These are phyloP conservation scores for Enteromius afrohamiltoni DNA, from an alignment of 2,797 vertebrate species.

Conservation along the genomic window DNA sequence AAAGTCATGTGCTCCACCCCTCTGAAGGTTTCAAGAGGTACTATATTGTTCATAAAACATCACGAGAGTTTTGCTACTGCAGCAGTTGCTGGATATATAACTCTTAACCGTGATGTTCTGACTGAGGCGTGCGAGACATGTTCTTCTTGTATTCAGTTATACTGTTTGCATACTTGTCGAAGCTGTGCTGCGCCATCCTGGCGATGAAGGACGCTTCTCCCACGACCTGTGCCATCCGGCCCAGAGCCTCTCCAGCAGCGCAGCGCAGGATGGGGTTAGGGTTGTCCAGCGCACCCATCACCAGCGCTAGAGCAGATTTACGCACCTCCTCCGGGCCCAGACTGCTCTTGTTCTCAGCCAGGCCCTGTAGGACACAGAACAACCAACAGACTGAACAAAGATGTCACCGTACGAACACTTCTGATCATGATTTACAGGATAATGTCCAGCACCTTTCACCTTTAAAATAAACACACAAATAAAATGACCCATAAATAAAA, in stretches of 20 bases:
- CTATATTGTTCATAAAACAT: too few species aligned
- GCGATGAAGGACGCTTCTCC: conserved; percentile 98
- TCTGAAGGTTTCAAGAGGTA: too few species aligned
- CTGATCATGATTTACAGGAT: too few species aligned
- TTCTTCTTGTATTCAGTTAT: background rate
- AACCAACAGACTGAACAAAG: background rate
- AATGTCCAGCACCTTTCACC: too few species aligned
- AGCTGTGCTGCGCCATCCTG: conserved; percentile 98
- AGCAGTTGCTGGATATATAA: too few species aligned
- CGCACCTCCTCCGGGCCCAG: conserved; percentile 97
- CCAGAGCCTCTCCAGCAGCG: conserved; percentile 96
- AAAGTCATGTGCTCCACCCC: too few species aligned
- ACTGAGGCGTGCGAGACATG: background rate
- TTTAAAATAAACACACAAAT: too few species aligned
- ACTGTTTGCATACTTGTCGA: conserved; percentile 87
- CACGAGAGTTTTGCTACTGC: too few species aligned
- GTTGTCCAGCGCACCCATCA: conserved; percentile 98
- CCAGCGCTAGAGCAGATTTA: conserved; percentile 93
- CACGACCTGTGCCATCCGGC: conserved; percentile 98
- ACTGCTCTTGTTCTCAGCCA: conserved; percentile 98
- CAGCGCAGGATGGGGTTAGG: conserved; percentile 97
- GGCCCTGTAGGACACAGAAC: conserved; percentile 78
- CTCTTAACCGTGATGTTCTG: background rate
- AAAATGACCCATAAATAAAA: too few species aligned
- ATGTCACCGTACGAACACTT: too few species aligned